Evolutionary conservation across 2,888 invertebrate genomes (phyloP).

Genomic region (Baccha elongata): DNA sequence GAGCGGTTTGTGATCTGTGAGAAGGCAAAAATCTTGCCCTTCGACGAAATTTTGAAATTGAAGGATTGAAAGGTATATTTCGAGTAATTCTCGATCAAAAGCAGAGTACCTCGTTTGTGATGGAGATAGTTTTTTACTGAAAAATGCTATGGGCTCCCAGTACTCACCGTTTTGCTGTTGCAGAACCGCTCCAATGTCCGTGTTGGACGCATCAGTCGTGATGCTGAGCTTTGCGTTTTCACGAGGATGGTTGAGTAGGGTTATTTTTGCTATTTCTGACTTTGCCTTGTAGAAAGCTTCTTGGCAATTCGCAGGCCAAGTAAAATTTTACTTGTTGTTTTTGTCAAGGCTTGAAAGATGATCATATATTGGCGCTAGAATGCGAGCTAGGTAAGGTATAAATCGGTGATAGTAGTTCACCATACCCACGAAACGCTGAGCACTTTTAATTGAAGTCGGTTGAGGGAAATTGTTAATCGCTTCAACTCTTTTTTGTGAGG

Average conservation of each 20-base stretch:
- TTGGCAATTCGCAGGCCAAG: not conserved
- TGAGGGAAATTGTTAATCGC: slow-evolving; percentile 46
- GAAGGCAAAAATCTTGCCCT: slow-evolving; percentile 74
- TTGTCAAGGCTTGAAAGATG: slow-evolving; percentile 7
- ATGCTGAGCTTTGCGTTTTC: no score
- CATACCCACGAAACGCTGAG: slow-evolving; percentile 47
- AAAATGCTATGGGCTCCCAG: slow-evolving; percentile 27
- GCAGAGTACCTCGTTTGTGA: slow-evolving; percentile 20
- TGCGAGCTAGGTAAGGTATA: slow-evolving; percentile 40
- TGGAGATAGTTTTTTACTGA: slow-evolving; percentile 16
- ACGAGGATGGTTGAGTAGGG: no score
- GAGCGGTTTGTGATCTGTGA: slow-evolving; percentile 77
- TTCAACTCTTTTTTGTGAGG: slow-evolving; percentile 55
- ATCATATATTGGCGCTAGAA: slow-evolving; percentile 30
- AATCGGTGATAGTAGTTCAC: slow-evolving; percentile 51
- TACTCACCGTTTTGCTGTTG: not conserved
- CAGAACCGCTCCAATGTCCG: slow-evolving; percentile 52
- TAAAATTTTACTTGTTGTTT: not conserved
- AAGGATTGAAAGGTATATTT: slow-evolving; percentile 73
- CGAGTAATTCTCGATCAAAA: not conserved
- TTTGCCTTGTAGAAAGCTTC: not conserved
- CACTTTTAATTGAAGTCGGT: not conserved
- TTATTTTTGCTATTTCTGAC: no score
- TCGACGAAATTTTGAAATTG: slow-evolving; percentile 80
- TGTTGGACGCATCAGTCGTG: no score